Conservation (phyloP, 2,888 invertebrate species). For the Tyria jacobaeae region DNA sequence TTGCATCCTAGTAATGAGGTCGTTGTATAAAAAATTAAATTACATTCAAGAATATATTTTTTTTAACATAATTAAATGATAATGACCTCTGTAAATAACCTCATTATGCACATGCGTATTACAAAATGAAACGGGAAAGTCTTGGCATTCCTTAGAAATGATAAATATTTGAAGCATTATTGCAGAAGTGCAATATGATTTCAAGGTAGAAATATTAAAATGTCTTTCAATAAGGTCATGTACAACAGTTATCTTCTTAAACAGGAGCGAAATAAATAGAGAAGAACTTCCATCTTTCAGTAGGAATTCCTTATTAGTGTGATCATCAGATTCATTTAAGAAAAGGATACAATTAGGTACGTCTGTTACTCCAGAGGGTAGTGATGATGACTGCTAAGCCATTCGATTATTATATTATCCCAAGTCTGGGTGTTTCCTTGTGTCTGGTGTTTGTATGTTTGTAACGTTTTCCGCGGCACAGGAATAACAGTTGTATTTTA, state of each 20-base stretch:
- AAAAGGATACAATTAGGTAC: neutral
- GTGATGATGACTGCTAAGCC: too few species aligned
- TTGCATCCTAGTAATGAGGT: neutral
- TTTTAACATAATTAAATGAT: neutral
- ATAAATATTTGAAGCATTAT: neutral
- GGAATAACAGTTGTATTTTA: too few species aligned
- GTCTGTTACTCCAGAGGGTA: too few species aligned
- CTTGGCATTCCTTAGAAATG: neutral
- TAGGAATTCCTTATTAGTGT: neutral
- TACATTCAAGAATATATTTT: neutral
- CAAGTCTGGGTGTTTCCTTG: too few species aligned
- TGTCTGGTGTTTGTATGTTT: too few species aligned
- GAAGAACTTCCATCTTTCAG: neutral
- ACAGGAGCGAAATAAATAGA: neutral
- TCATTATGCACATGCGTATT: conserved; percentile 2
- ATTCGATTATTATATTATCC: too few species aligned
- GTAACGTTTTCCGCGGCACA: too few species aligned
- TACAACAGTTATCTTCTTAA: neutral
- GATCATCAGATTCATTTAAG: neutral
- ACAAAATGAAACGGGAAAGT: conserved; percentile 5
- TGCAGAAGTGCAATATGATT: neutral
- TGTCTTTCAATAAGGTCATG: neutral
- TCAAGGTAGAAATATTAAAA: too few species aligned
- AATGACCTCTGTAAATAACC: neutral
- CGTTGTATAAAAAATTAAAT: neutral